Base-by-base conservation (phyloP, 35 echinoderm and acorn worm genomes). In the Eucidaris tribuloides region DNA sequence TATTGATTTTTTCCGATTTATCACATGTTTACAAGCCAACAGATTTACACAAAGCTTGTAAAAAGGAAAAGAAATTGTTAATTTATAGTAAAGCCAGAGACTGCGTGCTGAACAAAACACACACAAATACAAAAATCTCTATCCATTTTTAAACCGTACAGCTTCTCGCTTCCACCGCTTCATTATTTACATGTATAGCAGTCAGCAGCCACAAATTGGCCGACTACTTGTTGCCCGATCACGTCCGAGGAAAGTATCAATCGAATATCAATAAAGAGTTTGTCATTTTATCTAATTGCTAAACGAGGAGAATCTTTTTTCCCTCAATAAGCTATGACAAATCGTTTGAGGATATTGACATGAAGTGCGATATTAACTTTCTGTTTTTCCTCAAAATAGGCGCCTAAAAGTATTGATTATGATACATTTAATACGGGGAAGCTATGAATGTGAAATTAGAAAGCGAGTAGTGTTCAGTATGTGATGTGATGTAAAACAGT, bases 361-460 rank as follows among this genome's bases (percentile, higher is more conserved):
- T 36, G 68, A 22, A n/a, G 30, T 7, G 68, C 37, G 68, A 74
- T 27, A 74, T 74, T 74, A 74, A 40, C 68, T 74, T 74, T 74
- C 68, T 74, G 35, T 74, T 74, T 74, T 74, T 40, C 68, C 68
- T 74, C 68, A 40, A 74, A 74, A 74, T 74, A 74, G 68, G 68
- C 68, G 68, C 68, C 68, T 74, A 74, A 74, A 74, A 41, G 35
- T 36, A 74, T 74, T 40, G 68, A 74, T 74, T 44, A 14, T 25
- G 28, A 74, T 74, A 22, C 68, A 74, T 40, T 74, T 74, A 74
- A 74, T 74, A 74, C 68, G 35, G 68, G n/a, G n/a, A n/a, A n/a
- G n/a, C n/a, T n/a, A n/a, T n/a, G n/a, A n/a, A n/a, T n/a, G n/a
- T n/a, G n/a, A n/a, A n/a, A n/a, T n/a, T n/a, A n/a, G n/a, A n/a